A percentile compares a stretch with the other conserved stretches of the same genome.
Conservation (phyloP, 1,140 invertebrate species). For the Hycleus phaleratus region DNA sequence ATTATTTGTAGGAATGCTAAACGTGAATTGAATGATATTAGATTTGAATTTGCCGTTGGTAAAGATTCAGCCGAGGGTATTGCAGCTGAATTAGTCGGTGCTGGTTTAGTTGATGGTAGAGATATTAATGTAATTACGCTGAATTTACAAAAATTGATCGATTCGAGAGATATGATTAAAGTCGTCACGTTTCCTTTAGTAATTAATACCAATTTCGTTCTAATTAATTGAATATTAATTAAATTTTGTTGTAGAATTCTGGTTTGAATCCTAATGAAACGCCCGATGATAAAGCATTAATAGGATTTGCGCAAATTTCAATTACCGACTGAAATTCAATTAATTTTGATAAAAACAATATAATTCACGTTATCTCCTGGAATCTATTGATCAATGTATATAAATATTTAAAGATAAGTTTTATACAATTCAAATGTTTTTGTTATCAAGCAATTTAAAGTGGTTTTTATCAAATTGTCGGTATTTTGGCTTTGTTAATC, state of each 20-base stretch:
- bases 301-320: conserved; percentile 95
- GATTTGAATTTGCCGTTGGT: conserved; percentile 89
- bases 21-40: conserved; percentile 92
- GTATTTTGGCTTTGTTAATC: neutral
- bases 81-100: conserved; percentile 86
- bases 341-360: conserved; percentile 16
- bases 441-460: neutral
- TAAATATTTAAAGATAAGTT: conserved; percentile 2
- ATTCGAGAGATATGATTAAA: conserved; percentile 52
- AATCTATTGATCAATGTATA: conserved; percentile 15
- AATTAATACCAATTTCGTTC: conserved; percentile 34
- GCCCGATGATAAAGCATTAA: conserved; percentile 86
- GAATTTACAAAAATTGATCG: conserved; percentile 87
- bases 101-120: conserved; percentile 85
- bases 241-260: conserved; percentile 60
- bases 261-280: conserved; percentile 72
- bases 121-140: conserved; percentile 86
- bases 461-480: neutral
- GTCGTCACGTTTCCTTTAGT: conserved; percentile 89
- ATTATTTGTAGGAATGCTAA: conserved; percentile 67
- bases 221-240: neutral
- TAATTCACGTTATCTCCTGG: conserved; percentile 4
- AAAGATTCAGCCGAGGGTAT: conserved; percentile 93
- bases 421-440: neutral
- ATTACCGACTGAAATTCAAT: conserved; percentile 63